phyloP scores from a whole-genome alignment of 2,888 invertebrate species.

The Trimorus sp. region DNA sequence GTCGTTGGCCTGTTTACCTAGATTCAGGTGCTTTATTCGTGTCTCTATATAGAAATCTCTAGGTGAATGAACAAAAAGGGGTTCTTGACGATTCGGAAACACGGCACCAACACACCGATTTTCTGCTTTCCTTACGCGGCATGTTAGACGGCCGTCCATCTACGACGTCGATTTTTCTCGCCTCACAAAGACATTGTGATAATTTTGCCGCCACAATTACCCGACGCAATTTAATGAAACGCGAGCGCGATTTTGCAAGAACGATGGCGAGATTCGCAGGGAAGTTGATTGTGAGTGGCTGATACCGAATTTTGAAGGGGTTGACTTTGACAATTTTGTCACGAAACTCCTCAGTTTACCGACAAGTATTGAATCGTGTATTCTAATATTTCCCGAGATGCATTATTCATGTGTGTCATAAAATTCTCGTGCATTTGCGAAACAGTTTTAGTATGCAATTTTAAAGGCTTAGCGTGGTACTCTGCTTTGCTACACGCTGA shows the following conservation, averaged over 20 bases:
- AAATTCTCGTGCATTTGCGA: slow-evolving; percentile 45
- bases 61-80: slow-evolving; percentile 54
- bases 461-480: no score
- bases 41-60: slow-evolving; percentile 57
- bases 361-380: slow-evolving; percentile 25
- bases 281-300: slow-evolving; percentile 24
- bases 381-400: slow-evolving; percentile 35
- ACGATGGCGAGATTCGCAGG: background rate
- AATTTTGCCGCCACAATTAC: slow-evolving; percentile 37
- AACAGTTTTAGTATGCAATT: slow-evolving; percentile 23
- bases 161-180: slow-evolving; percentile 5
- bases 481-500: no score
- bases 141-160: slow-evolving; percentile 39
- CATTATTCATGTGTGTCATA: slow-evolving; percentile 46
- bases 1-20: slow-evolving; percentile 47
- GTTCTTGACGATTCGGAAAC: slow-evolving; percentile 48
- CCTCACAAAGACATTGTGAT: slow-evolving; percentile 39
- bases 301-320: slow-evolving; percentile 28
- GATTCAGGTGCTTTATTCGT: slow-evolving; percentile 43
- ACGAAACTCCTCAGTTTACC: slow-evolving; percentile 30
- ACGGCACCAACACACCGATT: slow-evolving; percentile 40
- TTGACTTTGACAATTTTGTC: slow-evolving; percentile 31
- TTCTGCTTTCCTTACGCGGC: slow-evolving; percentile 41
- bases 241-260: slow-evolving; percentile 5
- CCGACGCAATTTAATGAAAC: slow-evolving; percentile 43